Evolutionary conservation across 1,140 invertebrate species (phyloP), one percentile per base, ranked within the genome.

Genomic region (Leptopilina boulardi): DNA sequence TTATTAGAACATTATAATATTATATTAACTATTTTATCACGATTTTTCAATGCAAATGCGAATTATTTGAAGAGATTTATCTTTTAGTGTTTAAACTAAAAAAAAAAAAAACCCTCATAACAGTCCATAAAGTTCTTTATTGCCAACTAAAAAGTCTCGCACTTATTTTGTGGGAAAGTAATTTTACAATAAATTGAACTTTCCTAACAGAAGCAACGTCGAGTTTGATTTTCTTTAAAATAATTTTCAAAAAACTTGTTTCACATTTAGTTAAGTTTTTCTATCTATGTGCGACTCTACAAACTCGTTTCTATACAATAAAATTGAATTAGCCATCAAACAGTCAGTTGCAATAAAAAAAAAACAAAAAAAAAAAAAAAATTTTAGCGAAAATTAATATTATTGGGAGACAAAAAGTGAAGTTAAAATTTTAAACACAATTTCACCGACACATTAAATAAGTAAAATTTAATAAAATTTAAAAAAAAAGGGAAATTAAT

Each of bases 121-220:
- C 54, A 56, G 18, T 10, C 54, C 6, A 56, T 56, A 18, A 56
- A 56, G 54, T 56, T 23, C 9, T 56, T 56, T 56, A 56, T 56
- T 21, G 54, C 8, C 19, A 56, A 23, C 54, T 23, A 10, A 11
- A 19, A 21, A 56, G 54, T 56, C 19, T 11, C 19, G 19, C 21
- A 23, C 54, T 56, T 56, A 54, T 18, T 21, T 9, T 9, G 19
- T 23, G 54, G 5, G 19, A 56, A 56, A 56, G 54, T 56, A 56
- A 56, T 56, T 56, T 56, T 56, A 56, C 54, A 56, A 56, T 56
- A 23, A 56, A n/a, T 23, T 56, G 54, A 56, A 56, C 19, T 26
- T 23, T 56, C 54, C 54, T 56, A 18, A n/a, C 21, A 56, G 54
- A 56, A 56, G 54, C 21, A 54, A 18, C 51, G 10, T 23, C 10